A percentile compares a stretch with the other conserved stretches of the same genome.
These are phyloP conservation scores for Heliangelus exortis DNA, from an alignment of 2,797 vertebrate genomes.

Conservation along the genomic window DNA sequence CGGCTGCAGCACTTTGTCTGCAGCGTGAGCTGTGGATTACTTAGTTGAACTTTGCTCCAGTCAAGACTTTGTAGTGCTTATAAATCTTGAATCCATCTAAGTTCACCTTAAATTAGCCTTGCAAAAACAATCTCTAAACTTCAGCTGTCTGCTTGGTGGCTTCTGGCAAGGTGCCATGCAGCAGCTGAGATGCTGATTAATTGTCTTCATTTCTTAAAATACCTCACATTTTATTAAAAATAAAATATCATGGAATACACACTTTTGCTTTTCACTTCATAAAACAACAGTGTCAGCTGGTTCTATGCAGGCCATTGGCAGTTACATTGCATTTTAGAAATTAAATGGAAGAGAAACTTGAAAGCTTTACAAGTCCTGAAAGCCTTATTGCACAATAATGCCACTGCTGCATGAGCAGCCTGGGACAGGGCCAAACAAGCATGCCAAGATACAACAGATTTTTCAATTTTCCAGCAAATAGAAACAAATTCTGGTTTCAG, in stretches of 20 bases:
- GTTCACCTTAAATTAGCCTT: slow-evolving; percentile 82
- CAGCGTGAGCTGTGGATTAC: slow-evolving; percentile 74
- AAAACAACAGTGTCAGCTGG: slow-evolving; percentile 76
- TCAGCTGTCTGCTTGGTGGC: slow-evolving; percentile 78
- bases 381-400: slow-evolving; percentile 50
- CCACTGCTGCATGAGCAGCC: slow-evolving; percentile 43
- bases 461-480: slow-evolving; percentile 81
- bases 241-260: slow-evolving; percentile 70
- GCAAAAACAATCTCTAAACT: slow-evolving; percentile 75
- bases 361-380: slow-evolving; percentile 43
- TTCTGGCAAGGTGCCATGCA: slow-evolving; percentile 84
- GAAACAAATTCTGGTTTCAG: slow-evolving; percentile 80
- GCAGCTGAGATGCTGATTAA: slow-evolving; percentile 81
- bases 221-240: slow-evolving; percentile 22
- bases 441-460: slow-evolving; percentile 80
- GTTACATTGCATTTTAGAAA: slow-evolving; percentile 77
- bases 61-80: slow-evolving; percentile 80
- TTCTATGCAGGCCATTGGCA: slow-evolving; percentile 12
- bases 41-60: slow-evolving; percentile 82
- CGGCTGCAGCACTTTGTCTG: slow-evolving; percentile 63
- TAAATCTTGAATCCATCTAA: slow-evolving; percentile 83
- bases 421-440: slow-evolving; percentile 78
- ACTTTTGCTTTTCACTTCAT: slow-evolving; percentile 74
- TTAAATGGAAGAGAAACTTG: slow-evolving; percentile 45
- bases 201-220: slow-evolving; percentile 73